Evolutionary conservation across 2,113 vertebrate species (phyloP).

Genomic region (Scartelaos histophorus): DNA sequence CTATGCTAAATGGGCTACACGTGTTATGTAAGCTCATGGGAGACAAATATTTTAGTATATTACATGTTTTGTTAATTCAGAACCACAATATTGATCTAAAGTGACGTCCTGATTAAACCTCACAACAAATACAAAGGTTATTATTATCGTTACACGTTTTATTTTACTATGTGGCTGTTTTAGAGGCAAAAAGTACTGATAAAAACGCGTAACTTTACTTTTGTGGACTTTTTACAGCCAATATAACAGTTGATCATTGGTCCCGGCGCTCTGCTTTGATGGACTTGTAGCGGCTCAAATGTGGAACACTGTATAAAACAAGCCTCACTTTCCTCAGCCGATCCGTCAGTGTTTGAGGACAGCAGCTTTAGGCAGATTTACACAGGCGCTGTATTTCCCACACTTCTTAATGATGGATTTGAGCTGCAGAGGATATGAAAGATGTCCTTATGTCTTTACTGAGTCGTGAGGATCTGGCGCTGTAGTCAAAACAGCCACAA

Average conservation of each 20-base stretch:
- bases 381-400: not conserved
- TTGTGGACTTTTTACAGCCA: not conserved
- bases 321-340: not conserved
- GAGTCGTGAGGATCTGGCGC: not conserved
- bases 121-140: too few relatives aligned
- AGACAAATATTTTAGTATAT: too few relatives aligned
- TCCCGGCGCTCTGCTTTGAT: not conserved
- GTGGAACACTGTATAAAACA: not conserved
- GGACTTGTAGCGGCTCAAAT: not conserved
- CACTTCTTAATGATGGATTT: conserved; percentile 11
- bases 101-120: too few relatives aligned
- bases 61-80: too few relatives aligned
- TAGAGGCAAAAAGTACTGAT: not conserved
- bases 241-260: not conserved
- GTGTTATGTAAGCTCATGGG: too few relatives aligned
- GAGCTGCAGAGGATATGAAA: not conserved
- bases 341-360: not conserved
- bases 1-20: too few relatives aligned
- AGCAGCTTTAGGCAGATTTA: conserved; percentile 7
- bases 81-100: too few relatives aligned
- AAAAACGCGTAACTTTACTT: not conserved
- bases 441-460: not conserved
- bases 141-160: too few relatives aligned
- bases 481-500: not conserved
- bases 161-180: not conserved